Conservation (phyloP, 2,888 invertebrate species). For the Clusia tigrina region DNA sequence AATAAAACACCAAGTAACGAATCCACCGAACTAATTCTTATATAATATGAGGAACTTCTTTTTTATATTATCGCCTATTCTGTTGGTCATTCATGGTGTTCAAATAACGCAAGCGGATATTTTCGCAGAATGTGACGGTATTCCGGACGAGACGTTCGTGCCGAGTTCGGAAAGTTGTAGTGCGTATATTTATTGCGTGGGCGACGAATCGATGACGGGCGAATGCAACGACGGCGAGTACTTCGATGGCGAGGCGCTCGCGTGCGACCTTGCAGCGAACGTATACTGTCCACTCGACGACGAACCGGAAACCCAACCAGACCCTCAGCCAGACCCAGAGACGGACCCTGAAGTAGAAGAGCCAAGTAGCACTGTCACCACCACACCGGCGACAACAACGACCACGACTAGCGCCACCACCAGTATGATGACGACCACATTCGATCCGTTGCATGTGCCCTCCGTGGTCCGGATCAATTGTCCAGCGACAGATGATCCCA, state of each 20-base stretch:
- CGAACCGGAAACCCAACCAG: conserved; percentile 32
- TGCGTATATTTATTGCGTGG: conserved; percentile 56
- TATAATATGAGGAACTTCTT: no score
- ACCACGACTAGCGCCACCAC: conserved; percentile 35
- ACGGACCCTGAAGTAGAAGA: conserved; percentile 28
- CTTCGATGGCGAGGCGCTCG: conserved; percentile 46
- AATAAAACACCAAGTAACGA: no score
- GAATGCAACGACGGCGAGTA: conserved; percentile 51
- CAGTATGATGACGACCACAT: conserved; percentile 20
- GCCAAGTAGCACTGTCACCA: conserved; percentile 15
- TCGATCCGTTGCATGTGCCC: no score
- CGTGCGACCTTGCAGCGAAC: conserved; percentile 48
- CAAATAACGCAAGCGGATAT: conserved; percentile 36
- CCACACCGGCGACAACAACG: conserved; percentile 29
- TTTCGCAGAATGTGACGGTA: conserved; percentile 49
- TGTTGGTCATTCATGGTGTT: no score
- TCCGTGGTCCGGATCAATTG: conserved; percentile 48
- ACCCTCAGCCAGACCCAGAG: conserved; percentile 1
- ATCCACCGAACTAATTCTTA: no score
- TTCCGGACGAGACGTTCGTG: conserved; percentile 43
- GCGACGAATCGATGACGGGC: conserved; percentile 48
- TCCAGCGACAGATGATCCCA: conserved; percentile 50
- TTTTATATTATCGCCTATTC: no score
- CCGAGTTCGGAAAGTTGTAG: conserved; percentile 49
- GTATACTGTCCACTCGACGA: conserved; percentile 51